These are phyloP conservation scores for Hylaeus volcanicus DNA, from an alignment of 1,140 invertebrate species.

Conservation along the genomic window DNA sequence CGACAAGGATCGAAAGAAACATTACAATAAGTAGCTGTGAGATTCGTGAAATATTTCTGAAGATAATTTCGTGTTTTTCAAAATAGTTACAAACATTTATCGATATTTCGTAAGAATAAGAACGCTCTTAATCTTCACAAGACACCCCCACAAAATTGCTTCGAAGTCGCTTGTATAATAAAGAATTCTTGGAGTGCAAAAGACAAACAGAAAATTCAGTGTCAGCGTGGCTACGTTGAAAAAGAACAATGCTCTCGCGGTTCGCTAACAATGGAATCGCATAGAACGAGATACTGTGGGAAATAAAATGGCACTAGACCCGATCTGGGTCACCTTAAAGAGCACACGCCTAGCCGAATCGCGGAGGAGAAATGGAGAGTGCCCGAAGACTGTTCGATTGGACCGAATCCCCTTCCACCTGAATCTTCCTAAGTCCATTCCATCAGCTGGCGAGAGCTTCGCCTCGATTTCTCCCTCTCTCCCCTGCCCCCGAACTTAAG, in stretches of 20 bases:
- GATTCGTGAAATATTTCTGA: too few species aligned
- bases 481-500: background rate
- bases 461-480: background rate
- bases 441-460: slow-evolving; percentile 5
- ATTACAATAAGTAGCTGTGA: too few species aligned
- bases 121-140: too few species aligned
- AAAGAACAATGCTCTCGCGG: slow-evolving; percentile 7
- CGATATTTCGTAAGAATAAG: too few species aligned
- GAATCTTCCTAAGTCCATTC: slow-evolving; percentile 13
- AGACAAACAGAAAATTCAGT: background rate
- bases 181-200: background rate
- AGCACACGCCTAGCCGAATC: slow-evolving; percentile 39
- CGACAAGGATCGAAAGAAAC: background rate
- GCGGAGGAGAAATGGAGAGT: slow-evolving; percentile 5
- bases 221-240: too few species aligned
- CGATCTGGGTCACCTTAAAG: slow-evolving; percentile 57
- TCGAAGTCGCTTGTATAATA: too few species aligned
- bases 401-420: slow-evolving; percentile 19
- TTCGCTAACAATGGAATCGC: slow-evolving; percentile 20
- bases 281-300: slow-evolving; percentile 36
- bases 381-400: slow-evolving; percentile 31
- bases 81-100: too few species aligned
- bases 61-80: too few species aligned
- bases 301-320: slow-evolving; percentile 48
- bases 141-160: too few species aligned